Evolutionary conservation across 37 sponge, comb jelly and placozoan species (phyloP).

Genomic region (Hormiphora californensis): DNA sequence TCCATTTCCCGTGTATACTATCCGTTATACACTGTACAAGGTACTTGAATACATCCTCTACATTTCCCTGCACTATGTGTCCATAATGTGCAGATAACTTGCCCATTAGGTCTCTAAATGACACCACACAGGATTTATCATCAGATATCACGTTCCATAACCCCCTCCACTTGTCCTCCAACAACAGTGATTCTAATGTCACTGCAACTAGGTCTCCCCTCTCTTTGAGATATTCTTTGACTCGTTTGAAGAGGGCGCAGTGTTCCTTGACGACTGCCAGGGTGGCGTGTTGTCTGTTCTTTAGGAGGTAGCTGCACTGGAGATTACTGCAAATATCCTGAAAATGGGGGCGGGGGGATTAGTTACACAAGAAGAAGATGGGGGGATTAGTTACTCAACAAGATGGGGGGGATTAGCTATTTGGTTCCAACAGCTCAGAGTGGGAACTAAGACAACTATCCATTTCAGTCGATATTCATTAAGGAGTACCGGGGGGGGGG

Average conservation of each 20-base stretch:
- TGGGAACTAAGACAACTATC: no score
- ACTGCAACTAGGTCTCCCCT: slow-evolving; percentile 21
- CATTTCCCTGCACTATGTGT: background rate
- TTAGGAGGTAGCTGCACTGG: slow-evolving; percentile 53
- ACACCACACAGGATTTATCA: background rate
- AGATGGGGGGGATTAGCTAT: no score
- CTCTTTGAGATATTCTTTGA: background rate
- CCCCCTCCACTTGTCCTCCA: slow-evolving; percentile 48
- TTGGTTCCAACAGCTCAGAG: no score
- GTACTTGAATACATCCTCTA: slow-evolving; percentile 49
- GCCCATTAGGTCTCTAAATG: background rate
- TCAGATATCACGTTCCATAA: slow-evolving; percentile 46
- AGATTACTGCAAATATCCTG: slow-evolving; percentile 51
- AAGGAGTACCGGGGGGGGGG: no score
- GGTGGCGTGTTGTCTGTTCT: slow-evolving; percentile 29
- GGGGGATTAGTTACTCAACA: no score
- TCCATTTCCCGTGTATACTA: background rate
- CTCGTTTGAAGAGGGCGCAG: background rate
- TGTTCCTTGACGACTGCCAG: slow-evolving; percentile 25
- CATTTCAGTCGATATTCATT: no score
- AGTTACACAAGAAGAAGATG: no score
- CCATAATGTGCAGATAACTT: slow-evolving; percentile 21
- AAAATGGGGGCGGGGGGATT: no score
- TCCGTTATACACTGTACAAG: slow-evolving; percentile 48
- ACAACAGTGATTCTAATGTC: background rate